phyloP scores from a whole-genome alignment of 2,113 vertebrate species.

The Pseudonaja textilis region DNA sequence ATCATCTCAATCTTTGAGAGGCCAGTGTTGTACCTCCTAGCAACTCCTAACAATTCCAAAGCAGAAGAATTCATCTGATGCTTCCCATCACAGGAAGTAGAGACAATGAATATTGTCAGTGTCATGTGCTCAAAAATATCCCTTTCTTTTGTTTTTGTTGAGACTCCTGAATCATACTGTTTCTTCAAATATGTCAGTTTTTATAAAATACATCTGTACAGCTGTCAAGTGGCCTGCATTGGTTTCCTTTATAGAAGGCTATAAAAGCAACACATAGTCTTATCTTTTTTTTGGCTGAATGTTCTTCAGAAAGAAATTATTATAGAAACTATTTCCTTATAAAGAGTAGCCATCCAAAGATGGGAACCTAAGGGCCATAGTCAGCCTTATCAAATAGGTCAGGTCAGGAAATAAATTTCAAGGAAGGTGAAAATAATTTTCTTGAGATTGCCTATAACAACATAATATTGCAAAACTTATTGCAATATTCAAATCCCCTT shows the following conservation, averaged over 20 bases:
- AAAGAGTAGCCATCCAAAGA: background rate
- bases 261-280: background rate
- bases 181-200: background rate
- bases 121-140: background rate
- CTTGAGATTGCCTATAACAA: background rate
- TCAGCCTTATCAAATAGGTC: background rate
- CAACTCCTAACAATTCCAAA: background rate
- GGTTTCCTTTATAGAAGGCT: background rate
- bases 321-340: background rate
- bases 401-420: background rate
- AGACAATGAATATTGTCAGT: background rate
- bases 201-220: background rate
- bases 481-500: background rate
- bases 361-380: background rate
- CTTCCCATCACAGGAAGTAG: background rate
- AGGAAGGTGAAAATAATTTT: background rate
- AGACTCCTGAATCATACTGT: background rate
- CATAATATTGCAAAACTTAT: background rate
- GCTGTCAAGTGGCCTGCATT: background rate
- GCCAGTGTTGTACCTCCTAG: background rate
- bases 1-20: background rate
- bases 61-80: background rate
- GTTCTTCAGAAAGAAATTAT: background rate
- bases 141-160: background rate
- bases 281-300: background rate